Conservation (phyloP, 1,140 invertebrate species). For the Coelopa frigida region DNA sequence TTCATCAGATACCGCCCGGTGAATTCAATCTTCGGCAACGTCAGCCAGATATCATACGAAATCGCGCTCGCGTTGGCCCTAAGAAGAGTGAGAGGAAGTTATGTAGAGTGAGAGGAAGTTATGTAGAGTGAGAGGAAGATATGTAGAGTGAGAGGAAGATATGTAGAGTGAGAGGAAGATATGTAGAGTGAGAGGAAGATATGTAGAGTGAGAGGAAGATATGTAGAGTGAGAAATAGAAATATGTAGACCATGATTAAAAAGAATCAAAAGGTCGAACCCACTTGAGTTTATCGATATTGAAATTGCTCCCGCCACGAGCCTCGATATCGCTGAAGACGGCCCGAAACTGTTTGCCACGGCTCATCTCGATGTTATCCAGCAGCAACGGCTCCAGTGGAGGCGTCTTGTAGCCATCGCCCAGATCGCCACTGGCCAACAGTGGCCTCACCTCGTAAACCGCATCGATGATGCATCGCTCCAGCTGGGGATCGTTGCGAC, state of each 20-base stretch:
- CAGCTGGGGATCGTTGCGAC: slow-evolving; percentile 45
- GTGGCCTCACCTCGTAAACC: slow-evolving; percentile 47
- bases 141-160: too few species aligned
- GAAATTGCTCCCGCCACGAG: slow-evolving; percentile 38
- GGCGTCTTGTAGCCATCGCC: slow-evolving; percentile 37
- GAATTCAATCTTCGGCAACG: slow-evolving; percentile 45
- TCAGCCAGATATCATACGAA: slow-evolving; percentile 43
- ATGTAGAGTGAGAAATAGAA: too few species aligned
- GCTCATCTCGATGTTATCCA: slow-evolving; percentile 38
- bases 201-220: too few species aligned
- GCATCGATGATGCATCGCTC: slow-evolving; percentile 47
- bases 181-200: too few species aligned
- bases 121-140: too few species aligned
- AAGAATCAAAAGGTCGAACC: slow-evolving; percentile 7
- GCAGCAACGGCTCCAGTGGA: slow-evolving; percentile 31
- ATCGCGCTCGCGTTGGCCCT: slow-evolving; percentile 35
- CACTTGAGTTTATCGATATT: slow-evolving; percentile 38
- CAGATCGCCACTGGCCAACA: slow-evolving; percentile 47
- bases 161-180: too few species aligned
- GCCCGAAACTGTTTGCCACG: slow-evolving; percentile 34
- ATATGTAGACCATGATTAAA: too few species aligned
- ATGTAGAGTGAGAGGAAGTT: too few species aligned
- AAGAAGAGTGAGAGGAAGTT: too few species aligned
- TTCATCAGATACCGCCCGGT: slow-evolving; percentile 49
- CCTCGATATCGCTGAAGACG: slow-evolving; percentile 29